These are phyloP conservation scores for Pocillopora damicornis DNA, from an alignment of 64 coral and sea anemone genomes.

Conservation along the genomic window DNA sequence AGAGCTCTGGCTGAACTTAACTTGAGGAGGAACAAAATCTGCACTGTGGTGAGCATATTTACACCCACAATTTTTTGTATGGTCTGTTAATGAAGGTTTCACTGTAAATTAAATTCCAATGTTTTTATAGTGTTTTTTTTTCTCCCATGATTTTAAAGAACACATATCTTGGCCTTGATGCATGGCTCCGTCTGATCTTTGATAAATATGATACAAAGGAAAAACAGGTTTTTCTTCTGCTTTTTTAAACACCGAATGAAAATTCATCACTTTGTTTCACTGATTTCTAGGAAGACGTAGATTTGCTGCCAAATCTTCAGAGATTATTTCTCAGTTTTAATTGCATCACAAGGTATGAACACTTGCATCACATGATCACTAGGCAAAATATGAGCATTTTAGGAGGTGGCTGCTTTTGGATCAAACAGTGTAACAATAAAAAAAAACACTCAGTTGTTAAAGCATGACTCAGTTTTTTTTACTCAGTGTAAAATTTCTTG, in stretches of 20 bases:
- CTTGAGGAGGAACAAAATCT: conserved; percentile 91
- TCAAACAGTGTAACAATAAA: no score
- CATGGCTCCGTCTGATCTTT: no score
- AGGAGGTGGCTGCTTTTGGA: not conserved
- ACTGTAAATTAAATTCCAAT: no score
- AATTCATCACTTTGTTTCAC: not conserved
- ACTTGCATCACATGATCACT: not conserved
- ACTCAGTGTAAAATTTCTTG: no score
- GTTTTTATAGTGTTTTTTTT: no score
- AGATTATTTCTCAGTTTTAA: conserved; percentile 95
- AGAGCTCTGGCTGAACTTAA: conserved; percentile 82
- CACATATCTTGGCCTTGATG: no score
- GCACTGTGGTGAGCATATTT: conserved; percentile 58
- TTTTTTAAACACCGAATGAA: not conserved
- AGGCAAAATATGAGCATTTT: not conserved
- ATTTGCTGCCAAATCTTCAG: conserved; percentile 82
- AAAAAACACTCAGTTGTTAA: no score
- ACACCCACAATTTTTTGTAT: not conserved
- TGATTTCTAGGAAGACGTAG: conserved; percentile 74
- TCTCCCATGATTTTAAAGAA: no score
- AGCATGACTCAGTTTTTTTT: no score
- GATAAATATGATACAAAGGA: no score
- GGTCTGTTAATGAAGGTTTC: no score
- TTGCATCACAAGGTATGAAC: conserved; percentile 74
- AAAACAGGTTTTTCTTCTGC: not conserved